Conservation (phyloP, 1,140 invertebrate genomes). For the Zaprionus vittiger region DNA sequence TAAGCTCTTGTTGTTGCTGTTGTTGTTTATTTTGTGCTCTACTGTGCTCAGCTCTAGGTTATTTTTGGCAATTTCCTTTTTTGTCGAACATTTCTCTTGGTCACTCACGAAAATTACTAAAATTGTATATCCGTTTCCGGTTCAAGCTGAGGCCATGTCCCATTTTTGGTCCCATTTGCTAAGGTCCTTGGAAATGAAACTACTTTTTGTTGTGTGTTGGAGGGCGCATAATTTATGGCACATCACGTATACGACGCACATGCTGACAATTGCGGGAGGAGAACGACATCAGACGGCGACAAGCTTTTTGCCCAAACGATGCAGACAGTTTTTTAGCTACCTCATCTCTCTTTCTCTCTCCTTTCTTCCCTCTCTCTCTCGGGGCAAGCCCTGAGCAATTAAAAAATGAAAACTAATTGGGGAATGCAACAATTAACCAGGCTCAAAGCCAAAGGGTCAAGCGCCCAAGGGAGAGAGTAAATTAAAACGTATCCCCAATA, state of each 20-base stretch:
- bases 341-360: not conserved
- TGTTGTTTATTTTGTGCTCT: slow-evolving; percentile 2
- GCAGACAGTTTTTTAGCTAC: not conserved
- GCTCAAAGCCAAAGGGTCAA: slow-evolving; percentile 20
- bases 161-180: slow-evolving; percentile 36
- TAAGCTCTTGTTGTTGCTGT: slow-evolving; percentile 21
- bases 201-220: slow-evolving; percentile 20
- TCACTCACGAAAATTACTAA: slow-evolving; percentile 78
- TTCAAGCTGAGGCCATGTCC: slow-evolving; percentile 52
- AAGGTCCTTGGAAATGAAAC: slow-evolving; percentile 48
- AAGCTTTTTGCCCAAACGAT: slow-evolving; percentile 7
- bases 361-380: not conserved
- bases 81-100: slow-evolving; percentile 46
- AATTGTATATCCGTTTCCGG: slow-evolving; percentile 80
- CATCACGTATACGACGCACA: slow-evolving; percentile 61
- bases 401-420: slow-evolving; percentile 47
- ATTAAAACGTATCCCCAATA: slow-evolving; percentile 43
- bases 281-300: slow-evolving; percentile 5
- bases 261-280: slow-evolving; percentile 19
- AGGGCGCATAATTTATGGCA: slow-evolving; percentile 61
- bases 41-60: slow-evolving; percentile 15
- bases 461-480: slow-evolving; percentile 33
- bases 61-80: slow-evolving; percentile 67
- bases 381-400: slow-evolving; percentile 32
- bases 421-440: slow-evolving; percentile 55